Base-by-base conservation (phyloP, 2,888 invertebrate genomes). In the Tipula helvola region DNA sequence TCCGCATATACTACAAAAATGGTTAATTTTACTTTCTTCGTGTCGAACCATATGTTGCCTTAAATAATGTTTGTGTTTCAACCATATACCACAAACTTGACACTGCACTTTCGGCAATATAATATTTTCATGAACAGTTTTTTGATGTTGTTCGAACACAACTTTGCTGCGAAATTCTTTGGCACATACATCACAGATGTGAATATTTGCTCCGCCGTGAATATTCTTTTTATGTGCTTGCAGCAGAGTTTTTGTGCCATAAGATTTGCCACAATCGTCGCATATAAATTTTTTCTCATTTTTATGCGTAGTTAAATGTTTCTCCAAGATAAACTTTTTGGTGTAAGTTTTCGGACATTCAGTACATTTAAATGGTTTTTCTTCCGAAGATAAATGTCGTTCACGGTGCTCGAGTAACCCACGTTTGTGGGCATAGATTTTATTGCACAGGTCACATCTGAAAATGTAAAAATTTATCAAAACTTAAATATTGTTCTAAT, bases 31-130 rank as follows among this genome's bases (percentile, higher is more conserved):
- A 10, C 89, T 89, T 57, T 90, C 90, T 83, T 90, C 89, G 87
- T 91, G 91, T 0, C 91, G 89, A 0, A 89, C 89, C 87, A 90
- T 89, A 87, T 91, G 91, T 87, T 91, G 91, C 87, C 90, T 90
- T 13, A 91, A 87, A n/a, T 90, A 90, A 36, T 91, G 89, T 87
- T 90, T 90, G 87, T 91, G 90, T 87, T 91, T 91, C 18, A 91
- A 89, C 91, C 90, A 91, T 8, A 90, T 90, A 0, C 90, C 91
- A 86, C 91, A 91, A 86, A 90, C 89, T 5, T 90, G 89, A 44
- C 91, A 91, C 88, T 91, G 90, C 3, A 91, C 89, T 87, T 90
- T 90, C 4, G 91, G 91, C 39, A 87, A 88, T 84, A 89, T 89
- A 0, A 90, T 89, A n/a, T 90, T 90, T 0, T 90, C 89, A 86